These are phyloP conservation scores for Diplodus puntazzo DNA, from an alignment of 2,797 vertebrate species.

Conservation along the genomic window DNA sequence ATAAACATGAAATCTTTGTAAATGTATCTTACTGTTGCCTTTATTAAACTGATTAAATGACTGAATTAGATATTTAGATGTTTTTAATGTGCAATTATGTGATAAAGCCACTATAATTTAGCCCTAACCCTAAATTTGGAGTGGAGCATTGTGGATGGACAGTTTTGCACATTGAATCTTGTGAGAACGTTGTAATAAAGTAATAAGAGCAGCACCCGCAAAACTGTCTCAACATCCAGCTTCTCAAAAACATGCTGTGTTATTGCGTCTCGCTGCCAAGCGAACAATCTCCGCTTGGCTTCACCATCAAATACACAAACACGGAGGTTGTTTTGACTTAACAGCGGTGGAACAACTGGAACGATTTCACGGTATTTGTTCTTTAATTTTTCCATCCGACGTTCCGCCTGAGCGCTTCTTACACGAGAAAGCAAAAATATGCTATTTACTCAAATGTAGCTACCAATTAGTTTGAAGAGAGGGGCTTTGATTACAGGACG, in stretches of 20 bases:
- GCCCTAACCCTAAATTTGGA: no score
- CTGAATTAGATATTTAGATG: no score
- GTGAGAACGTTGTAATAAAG: not conserved
- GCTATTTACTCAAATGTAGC: conserved; percentile 23
- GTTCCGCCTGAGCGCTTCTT: not conserved
- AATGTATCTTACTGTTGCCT: no score
- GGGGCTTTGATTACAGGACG: conserved; percentile 38
- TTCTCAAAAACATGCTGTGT: not conserved
- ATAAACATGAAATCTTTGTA: no score
- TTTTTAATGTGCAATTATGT: no score
- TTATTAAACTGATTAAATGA: no score
- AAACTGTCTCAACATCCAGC: not conserved
- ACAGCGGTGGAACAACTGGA: conserved; percentile 14
- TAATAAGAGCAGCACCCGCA: not conserved
- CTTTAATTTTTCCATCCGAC: conserved; percentile 28
- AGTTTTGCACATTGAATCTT: not conserved
- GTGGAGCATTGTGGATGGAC: no score
- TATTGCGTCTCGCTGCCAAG: conserved; percentile 8
- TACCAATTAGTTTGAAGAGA: conserved; percentile 22
- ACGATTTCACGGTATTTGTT: not conserved
- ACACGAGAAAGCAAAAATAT: conserved; percentile 12
- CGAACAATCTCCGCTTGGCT: not conserved
- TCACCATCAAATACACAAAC: conserved; percentile 13
- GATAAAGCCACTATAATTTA: no score
- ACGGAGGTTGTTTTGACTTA: conserved; percentile 7